A percentile compares a stretch with the other conserved stretches of the same genome.
phyloP scores from a whole-genome alignment of 2,113 vertebrate species.

The Romanogobio albipinnatus region DNA sequence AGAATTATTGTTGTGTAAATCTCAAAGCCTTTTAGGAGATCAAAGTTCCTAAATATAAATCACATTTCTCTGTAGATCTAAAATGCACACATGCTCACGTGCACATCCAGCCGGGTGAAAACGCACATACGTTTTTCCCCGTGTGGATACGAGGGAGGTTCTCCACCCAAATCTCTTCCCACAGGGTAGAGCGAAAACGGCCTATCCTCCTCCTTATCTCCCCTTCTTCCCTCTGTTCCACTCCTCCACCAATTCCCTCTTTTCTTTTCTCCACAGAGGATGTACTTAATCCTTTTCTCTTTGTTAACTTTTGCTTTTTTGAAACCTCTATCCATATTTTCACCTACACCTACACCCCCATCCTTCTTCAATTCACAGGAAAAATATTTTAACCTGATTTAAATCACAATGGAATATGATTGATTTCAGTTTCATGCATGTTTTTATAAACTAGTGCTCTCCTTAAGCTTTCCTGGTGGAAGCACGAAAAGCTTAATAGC shows the following conservation, averaged over 20 bases:
- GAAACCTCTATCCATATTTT: slow-evolving; percentile 8
- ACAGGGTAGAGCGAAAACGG: slow-evolving; percentile 39
- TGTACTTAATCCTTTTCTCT: slow-evolving; percentile 30
- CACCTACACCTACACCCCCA: slow-evolving; percentile 42
- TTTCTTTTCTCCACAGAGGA: slow-evolving; percentile 31
- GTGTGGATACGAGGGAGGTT: slow-evolving; percentile 47
- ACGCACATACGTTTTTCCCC: slow-evolving; percentile 33
- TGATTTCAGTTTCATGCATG: slow-evolving; percentile 10
- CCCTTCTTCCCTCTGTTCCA: slow-evolving; percentile 32
- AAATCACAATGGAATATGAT: slow-evolving; percentile 31
- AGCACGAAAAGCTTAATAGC: not conserved
- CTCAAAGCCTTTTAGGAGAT: slow-evolving; percentile 76
- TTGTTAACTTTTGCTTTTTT: slow-evolving; percentile 39
- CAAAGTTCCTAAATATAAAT: slow-evolving; percentile 77
- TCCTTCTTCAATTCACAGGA: slow-evolving; percentile 10
- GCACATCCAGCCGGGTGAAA: not conserved
- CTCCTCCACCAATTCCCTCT: slow-evolving; percentile 40
- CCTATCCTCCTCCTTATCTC: slow-evolving; percentile 40
- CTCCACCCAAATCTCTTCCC: slow-evolving; percentile 55
- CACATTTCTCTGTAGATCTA: slow-evolving; percentile 68
- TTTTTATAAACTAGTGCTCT: not conserved
- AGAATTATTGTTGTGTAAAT: slow-evolving; percentile 79
- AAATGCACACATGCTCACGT: slow-evolving; percentile 45
- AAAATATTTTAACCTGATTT: slow-evolving; percentile 37
- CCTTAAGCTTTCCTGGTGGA: not conserved